Evolutionary conservation across 1,140 invertebrate species (phyloP), one percentile per base, ranked within the genome.

Genomic region (Calephelis virginiensis): DNA sequence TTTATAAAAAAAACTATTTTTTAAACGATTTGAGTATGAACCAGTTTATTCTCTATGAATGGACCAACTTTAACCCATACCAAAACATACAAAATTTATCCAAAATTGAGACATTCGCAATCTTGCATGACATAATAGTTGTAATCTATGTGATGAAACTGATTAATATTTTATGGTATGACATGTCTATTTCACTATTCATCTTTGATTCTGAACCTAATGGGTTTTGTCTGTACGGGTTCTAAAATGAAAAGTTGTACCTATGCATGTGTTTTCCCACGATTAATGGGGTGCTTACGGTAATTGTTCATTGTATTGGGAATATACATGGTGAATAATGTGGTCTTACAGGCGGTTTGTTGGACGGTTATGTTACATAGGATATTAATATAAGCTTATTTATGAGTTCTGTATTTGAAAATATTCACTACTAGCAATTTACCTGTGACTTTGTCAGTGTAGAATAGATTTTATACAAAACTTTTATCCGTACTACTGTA

Each of bases 201-300:
- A 56, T 53, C 56, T n/a, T 59, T 38, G 56, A 38, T 40, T 5
- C n/a, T 12, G 37, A 59, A 28, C 76, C 82, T 89, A 89, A 87
- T 89, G 86, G 82, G 81, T 82, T 86, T 86, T 82, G 83, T 82
- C 78, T 83, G 78, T 79, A 71, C 69, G 62, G 71, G 67, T 67
- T 56, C 68, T 76, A 77, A 82, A 85, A 79, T 80, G 78, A 83
- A 82, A 82, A 83, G 75, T 77, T 79, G 74, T 77, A 43, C 40
- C 40, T 43, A 80, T 80, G 73, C 72, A 64, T 75, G 65, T 77
- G 73, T 77, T 76, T 82, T 83, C 82, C 74, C 82, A 84, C 80
- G 82, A 79, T 74, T 72, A 63, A 66, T 68, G 67, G 45, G 60
- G 61, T 72, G 68, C 66, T 69, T 69, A 69, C 69, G 71, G 61